These are phyloP conservation scores for Gasterosteus aculeatus DNA, from an alignment of 2,113 vertebrate species.

Conservation along the genomic window DNA sequence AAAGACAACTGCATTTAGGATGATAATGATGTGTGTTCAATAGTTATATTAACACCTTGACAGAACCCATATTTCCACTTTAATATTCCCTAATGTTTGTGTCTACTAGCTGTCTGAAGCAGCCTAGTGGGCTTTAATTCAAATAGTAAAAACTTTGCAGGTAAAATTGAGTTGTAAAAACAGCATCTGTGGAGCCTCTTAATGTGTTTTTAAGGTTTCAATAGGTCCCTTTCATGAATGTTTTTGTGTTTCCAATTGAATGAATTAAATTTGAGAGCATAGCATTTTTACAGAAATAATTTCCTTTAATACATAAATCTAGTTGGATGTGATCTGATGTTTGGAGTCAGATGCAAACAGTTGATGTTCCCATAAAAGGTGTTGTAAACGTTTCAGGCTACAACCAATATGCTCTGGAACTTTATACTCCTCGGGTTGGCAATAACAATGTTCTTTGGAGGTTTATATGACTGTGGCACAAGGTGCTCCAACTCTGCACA, in stretches of 20 bases:
- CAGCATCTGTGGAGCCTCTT: conserved; percentile 49
- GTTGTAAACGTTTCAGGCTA: conserved; percentile 36
- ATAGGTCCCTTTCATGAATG: conserved; percentile 1
- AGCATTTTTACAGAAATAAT: not conserved
- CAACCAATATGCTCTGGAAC: conserved; percentile 33
- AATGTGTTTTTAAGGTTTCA: conserved; percentile 20
- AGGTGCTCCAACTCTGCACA: conserved; percentile 1
- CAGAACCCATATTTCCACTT: conserved; percentile 18
- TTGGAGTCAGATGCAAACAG: conserved; percentile 24
- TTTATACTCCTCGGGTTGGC: conserved; percentile 37
- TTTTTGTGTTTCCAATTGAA: conserved; percentile 24
- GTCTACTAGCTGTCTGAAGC: conserved; percentile 63
- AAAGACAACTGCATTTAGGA: conserved; percentile 11
- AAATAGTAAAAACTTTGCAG: conserved; percentile 45
- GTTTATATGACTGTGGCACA: conserved; percentile 12
- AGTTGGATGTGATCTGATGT: conserved; percentile 32
- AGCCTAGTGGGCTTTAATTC: conserved; percentile 43
- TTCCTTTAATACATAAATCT: not conserved
- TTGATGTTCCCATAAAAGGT: conserved; percentile 32
- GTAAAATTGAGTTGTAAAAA: conserved; percentile 54
- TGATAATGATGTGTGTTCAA: conserved; percentile 20
- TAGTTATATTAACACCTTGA: conserved; percentile 7
- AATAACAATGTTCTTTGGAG: conserved; percentile 31
- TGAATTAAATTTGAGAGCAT: not conserved
- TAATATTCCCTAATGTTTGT: conserved; percentile 30